Evolutionary conservation across 2,888 invertebrate species (phyloP).

Genomic region (Phortica okadai): DNA sequence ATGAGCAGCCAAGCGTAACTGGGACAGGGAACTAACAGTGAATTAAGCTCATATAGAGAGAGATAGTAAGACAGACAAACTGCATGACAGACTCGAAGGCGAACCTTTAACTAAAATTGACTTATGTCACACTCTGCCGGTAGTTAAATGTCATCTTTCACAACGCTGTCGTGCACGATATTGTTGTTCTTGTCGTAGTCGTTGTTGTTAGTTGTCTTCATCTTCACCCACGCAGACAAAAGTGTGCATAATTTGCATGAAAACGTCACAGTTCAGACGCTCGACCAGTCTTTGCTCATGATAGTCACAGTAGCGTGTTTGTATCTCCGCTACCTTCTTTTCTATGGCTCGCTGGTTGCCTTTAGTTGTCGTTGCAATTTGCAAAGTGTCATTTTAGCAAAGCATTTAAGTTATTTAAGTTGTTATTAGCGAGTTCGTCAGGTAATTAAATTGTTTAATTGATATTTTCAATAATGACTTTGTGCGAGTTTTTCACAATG

Average conservation of each 20-base stretch:
- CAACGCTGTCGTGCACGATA: too few relatives aligned
- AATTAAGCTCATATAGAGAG: not conserved
- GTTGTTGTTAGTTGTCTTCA: not conserved
- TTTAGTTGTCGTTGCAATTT: slow-evolving; percentile 12
- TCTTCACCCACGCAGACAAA: slow-evolving; percentile 25
- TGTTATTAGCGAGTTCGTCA: not conserved
- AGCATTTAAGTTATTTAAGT: slow-evolving; percentile 12
- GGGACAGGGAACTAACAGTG: slow-evolving; percentile 26
- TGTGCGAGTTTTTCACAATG: not conserved
- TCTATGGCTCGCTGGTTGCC: not conserved
- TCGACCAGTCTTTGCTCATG: not conserved
- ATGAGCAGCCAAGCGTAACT: slow-evolving; percentile 67
- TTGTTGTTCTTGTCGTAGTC: slow-evolving; percentile 22
- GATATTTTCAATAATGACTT: not conserved
- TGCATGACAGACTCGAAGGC: slow-evolving; percentile 4
- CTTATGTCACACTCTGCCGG: slow-evolving; percentile 33
- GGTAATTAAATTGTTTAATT: slow-evolving; percentile 19
- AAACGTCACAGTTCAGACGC: slow-evolving; percentile 41
- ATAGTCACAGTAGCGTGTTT: not conserved
- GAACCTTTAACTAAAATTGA: slow-evolving; percentile 40
- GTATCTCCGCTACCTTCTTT: not conserved
- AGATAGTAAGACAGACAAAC: not conserved
- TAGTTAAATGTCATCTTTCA: slow-evolving; percentile 30
- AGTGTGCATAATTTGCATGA: slow-evolving; percentile 58
- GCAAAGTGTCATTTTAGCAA: not conserved